These are phyloP conservation scores for Danaus melanippus DNA, from an alignment of 1,140 invertebrate genomes.

Conservation along the genomic window DNA sequence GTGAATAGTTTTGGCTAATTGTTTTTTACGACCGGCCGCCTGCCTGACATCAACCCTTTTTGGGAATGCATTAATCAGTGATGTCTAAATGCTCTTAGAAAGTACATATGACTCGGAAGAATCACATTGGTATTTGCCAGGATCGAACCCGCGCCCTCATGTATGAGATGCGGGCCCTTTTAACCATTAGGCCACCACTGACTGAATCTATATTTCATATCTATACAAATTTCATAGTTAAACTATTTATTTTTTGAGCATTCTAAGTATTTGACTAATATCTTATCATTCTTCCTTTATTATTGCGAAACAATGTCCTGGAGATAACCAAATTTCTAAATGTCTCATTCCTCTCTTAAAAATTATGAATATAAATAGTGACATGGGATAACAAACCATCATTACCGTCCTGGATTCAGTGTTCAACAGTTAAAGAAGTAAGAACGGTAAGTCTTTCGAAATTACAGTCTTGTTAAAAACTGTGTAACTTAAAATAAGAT, in stretches of 20 bases:
- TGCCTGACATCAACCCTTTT: too few relatives aligned
- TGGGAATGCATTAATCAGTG: too few relatives aligned
- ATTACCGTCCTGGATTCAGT: slow-evolving; percentile 28
- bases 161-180: too few relatives aligned
- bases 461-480: slow-evolving; percentile 5
- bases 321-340: slow-evolving; percentile 29
- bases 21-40: too few relatives aligned
- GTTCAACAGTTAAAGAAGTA: slow-evolving; percentile 26
- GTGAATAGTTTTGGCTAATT: too few relatives aligned
- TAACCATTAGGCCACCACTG: too few relatives aligned
- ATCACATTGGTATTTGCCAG: too few relatives aligned
- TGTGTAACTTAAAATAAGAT: slow-evolving; percentile 1
- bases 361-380: slow-evolving; percentile 35
- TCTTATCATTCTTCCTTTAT: slow-evolving; percentile 40
- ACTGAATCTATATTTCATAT: background rate
- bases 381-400: slow-evolving; percentile 23
- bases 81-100: too few relatives aligned
- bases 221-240: background rate
- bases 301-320: slow-evolving; percentile 43
- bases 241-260: slow-evolving; percentile 20
- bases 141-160: too few relatives aligned
- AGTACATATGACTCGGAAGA: too few relatives aligned
- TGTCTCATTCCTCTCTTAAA: slow-evolving; percentile 9
- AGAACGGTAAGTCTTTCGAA: slow-evolving; percentile 12
- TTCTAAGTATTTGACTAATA: slow-evolving; percentile 48